A percentile compares a stretch with the other conserved stretches of the same genome.
Conservation (phyloP, 2,797 vertebrate genomes). For the Leptatherina wallacei region DNA sequence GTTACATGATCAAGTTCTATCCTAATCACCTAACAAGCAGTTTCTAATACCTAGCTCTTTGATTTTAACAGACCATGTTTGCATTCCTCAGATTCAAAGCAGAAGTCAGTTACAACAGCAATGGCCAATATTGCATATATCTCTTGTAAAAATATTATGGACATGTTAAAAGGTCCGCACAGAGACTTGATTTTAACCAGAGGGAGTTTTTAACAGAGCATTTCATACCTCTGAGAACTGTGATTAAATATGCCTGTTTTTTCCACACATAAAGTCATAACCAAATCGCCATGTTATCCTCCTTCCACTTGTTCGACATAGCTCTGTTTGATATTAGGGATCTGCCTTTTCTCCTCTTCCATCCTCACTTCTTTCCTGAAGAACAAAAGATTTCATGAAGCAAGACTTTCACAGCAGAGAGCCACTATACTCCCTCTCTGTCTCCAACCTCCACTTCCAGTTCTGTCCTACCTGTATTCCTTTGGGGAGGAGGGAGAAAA, state of each 20-base stretch:
- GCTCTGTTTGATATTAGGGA: slow-evolving; percentile 21
- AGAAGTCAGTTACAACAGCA: neutral
- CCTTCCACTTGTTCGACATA: slow-evolving; percentile 29
- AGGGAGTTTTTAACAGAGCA: slow-evolving; percentile 40
- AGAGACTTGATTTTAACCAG: neutral
- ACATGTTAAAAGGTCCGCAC: neutral
- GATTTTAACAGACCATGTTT: neutral
- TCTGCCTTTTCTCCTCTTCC: slow-evolving; percentile 18
- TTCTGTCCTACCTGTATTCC: slow-evolving; percentile 57
- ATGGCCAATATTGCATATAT: neutral
- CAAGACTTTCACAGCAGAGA: slow-evolving; percentile 35
- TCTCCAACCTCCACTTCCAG: slow-evolving; percentile 46
- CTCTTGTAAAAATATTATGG: neutral
- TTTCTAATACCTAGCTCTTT: neutral
- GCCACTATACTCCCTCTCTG: slow-evolving; percentile 59
- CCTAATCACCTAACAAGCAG: neutral
- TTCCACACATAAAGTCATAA: slow-evolving; percentile 3
- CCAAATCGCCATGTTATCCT: slow-evolving; percentile 30
- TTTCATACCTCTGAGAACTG: slow-evolving; percentile 23
- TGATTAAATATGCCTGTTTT: slow-evolving; percentile 63
- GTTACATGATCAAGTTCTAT: neutral
- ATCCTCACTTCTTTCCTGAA: slow-evolving; percentile 15
- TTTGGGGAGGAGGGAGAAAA: slow-evolving; percentile 36
- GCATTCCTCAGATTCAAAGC: neutral
- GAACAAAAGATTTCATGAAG: slow-evolving; percentile 63